Evolutionary conservation across 2,888 invertebrate genomes (phyloP), one percentile per base, ranked within the genome.

Genomic region (Synergus laeviventris): DNA sequence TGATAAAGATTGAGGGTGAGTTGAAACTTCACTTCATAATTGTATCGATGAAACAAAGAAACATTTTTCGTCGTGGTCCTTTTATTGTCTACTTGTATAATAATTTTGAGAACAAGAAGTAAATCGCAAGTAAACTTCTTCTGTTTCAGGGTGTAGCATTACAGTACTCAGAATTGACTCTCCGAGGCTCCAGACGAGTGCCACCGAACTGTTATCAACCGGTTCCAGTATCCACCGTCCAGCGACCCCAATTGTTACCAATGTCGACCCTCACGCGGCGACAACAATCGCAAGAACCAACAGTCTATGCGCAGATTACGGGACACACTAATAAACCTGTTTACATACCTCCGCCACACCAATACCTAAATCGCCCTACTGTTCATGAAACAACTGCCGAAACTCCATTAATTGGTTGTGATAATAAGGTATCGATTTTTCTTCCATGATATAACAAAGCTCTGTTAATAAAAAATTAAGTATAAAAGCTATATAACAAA

Each of bases 361-460:
- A 87, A 74, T 90, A 89, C 85, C 80, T 84, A 83, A 86, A 83
- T 81, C 86, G 87, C 64, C 77, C 82, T 54, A 77, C 81, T 76
- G 76, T 75, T n/a, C 89, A 90, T 81, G 89, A 90, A 49, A 86
- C 89, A 75, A 90, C 89, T 64, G 90, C 86, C 76, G 89, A 90
- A 83, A 90, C 90, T 84, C 90, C 90, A 77, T 86, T 90, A 81
- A 90, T 90, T 83, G 89, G 89, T 84, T 88, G 89, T 83, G 90
- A 90, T 84, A 89, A 87, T 87, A 89, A 90, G 87, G 90, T 89
- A 82, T 80, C 12, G 14, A 42, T 42, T 42, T 42, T 42, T 9
- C 42, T 31, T 31, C 5, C 4, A 31, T 31, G 5, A 31, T 31
- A 31, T 31, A 24, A 3, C 31, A 31, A 31, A 2, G 5, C 5